Evolutionary conservation across 2,888 invertebrate genomes (phyloP), one percentile per base, ranked within the genome.

Genomic region (Euphydryas editha): DNA sequence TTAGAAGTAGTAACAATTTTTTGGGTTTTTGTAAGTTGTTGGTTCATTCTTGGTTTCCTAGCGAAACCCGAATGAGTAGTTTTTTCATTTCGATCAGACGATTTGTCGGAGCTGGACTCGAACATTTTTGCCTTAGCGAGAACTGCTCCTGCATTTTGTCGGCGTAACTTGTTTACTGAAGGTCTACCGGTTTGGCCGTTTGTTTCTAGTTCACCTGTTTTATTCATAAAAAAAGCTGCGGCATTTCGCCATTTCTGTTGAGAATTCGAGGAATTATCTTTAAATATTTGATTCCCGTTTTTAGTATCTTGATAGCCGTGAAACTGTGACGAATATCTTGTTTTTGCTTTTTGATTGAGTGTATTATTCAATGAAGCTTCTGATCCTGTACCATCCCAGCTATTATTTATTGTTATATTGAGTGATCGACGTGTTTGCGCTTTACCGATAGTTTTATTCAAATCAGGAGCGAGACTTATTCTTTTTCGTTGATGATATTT

Each of bases 61-160:
- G 93, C 93, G 70, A 93, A 93, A 15, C 87, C 88, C 5, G 81
- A 75, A 49, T 85, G 81, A 21, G 77, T 77, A 8, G 74, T 70
- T 72, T 84, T 87, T 36, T 92, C 88, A 44, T 82, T 83, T 67
- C 66, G 78, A 63, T 93, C 93, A 1, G 92, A 88, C 1, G 93
- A 93, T 70, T 83, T 91, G 72, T 93, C 93, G 0, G 93, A 93
- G 75, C 92, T 91, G 13, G 87, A 91, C 80, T 96, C 95, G 77
- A 96, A 97, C 24, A 96, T 87, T 80, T 95, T 95, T 0, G 96
- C 96, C 88, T 96, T 96, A 1, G 96, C 96, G 67, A 96, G 86
- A 0, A 97, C 97, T 90, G 96, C 96, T 8, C 97, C 97, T 7
- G 96, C 96, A 82, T 97, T 97, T 82, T 96, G 95, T 57, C 94